phyloP scores from a whole-genome alignment of 2,113 vertebrate species.

The Morone saxatilis region DNA sequence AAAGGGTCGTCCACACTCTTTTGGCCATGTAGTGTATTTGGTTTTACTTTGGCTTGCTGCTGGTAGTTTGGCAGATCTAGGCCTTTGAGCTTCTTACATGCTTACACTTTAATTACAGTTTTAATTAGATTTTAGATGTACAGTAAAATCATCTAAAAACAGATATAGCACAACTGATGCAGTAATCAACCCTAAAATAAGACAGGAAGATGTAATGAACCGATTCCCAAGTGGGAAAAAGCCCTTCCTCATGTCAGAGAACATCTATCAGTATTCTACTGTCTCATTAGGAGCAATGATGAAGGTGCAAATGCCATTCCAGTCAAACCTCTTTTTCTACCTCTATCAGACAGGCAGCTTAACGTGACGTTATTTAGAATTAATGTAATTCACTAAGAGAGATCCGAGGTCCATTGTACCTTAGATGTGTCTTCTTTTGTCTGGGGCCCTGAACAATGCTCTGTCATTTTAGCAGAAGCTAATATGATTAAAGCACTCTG shows the following conservation, averaged over 20 bases:
- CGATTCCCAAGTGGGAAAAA: constrained; percentile 31
- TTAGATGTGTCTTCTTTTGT: constrained; percentile 85
- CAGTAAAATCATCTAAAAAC: constrained; percentile 26
- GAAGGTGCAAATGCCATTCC: constrained; percentile 80
- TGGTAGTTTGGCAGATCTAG: neutral
- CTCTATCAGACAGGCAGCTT: constrained; percentile 75
- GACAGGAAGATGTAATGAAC: constrained; percentile 51
- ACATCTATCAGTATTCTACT: constrained; percentile 59
- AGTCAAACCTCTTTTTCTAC: constrained; percentile 77
- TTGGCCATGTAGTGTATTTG: neutral
- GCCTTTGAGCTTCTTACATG: neutral
- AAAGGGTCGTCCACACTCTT: neutral
- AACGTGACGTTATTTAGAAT: constrained; percentile 82
- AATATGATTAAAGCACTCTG: constrained; percentile 86
- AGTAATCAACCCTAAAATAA: constrained; percentile 46
- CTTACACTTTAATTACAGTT: constrained; percentile 9
- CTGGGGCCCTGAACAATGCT: constrained; percentile 82
- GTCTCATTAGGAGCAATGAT: constrained; percentile 75
- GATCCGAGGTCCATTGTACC: constrained; percentile 84
- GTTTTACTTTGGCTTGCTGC: neutral
- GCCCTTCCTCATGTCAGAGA: constrained; percentile 31
- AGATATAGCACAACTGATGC: constrained; percentile 17
- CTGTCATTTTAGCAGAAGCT: constrained; percentile 82
- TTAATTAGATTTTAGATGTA: constrained; percentile 19
- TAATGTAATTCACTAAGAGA: constrained; percentile 83